These are phyloP conservation scores for Ceratina japonica DNA, from an alignment of 1,140 invertebrate genomes.

Conservation along the genomic window DNA sequence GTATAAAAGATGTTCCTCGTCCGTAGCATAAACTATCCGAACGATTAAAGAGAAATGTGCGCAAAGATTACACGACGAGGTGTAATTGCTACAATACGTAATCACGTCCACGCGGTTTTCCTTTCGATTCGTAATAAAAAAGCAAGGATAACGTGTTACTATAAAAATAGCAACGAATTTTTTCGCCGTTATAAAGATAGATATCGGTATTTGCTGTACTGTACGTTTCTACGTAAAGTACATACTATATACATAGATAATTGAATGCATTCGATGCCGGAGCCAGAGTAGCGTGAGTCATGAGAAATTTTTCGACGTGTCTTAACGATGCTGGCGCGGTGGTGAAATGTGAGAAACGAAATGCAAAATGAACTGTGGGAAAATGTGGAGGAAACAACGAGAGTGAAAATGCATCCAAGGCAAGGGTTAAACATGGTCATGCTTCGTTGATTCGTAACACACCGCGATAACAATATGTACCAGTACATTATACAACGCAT, in stretches of 20 bases:
- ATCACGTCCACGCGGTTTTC: not conserved
- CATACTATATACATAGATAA: no score
- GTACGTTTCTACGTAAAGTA: not conserved
- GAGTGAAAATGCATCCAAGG: slow-evolving; percentile 42
- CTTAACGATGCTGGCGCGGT: not conserved
- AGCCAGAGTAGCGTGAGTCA: not conserved
- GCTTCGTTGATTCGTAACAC: slow-evolving; percentile 24
- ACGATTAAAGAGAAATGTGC: no score
- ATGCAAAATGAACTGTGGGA: slow-evolving; percentile 41
- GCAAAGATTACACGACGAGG: no score
- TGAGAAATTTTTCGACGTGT: slow-evolving; percentile 33
- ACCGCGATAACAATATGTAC: not conserved
- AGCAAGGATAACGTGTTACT: not conserved
- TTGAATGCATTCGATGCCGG: not conserved
- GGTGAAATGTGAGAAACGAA: slow-evolving; percentile 48
- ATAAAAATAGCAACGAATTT: not conserved
- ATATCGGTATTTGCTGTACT: not conserved
- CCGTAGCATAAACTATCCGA: no score
- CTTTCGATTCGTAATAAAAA: not conserved
- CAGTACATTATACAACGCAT: no score
- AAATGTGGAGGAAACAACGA: not conserved
- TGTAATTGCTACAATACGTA: no score
- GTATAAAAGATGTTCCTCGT: no score
- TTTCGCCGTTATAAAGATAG: not conserved
- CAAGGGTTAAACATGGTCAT: slow-evolving; percentile 45